Conservation (phyloP, 2,113 vertebrate genomes). For the Centropus unirufus region DNA sequence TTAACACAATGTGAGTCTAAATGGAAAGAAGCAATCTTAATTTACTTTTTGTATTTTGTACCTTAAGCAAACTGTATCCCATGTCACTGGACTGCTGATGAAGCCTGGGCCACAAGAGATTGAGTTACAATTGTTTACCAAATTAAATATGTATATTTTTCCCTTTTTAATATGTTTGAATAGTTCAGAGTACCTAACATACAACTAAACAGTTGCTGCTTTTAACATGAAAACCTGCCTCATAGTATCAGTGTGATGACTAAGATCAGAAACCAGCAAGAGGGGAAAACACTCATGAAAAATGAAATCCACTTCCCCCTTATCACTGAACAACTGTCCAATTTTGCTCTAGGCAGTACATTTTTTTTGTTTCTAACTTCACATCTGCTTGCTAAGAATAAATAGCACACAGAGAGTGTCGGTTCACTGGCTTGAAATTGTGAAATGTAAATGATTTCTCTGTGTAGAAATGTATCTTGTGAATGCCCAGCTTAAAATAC, state of each 20-base stretch:
- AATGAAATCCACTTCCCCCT: conserved; percentile 15
- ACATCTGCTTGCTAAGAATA: neutral
- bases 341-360: neutral
- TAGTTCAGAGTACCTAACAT: neutral
- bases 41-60: neutral
- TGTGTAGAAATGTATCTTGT: neutral
- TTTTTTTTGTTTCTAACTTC: neutral
- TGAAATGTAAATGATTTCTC: neutral
- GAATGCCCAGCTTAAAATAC: neutral
- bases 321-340: conserved; percentile 3
- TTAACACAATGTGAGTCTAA: neutral
- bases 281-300: conserved; percentile 1
- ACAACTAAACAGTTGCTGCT: conserved; percentile 14
- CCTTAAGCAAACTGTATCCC: neutral
- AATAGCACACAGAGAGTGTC: neutral
- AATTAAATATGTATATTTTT: neutral
- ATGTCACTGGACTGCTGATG: neutral
- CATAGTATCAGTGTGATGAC: neutral
- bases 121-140: neutral
- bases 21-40: neutral
- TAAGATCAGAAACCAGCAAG: conserved; percentile 5
- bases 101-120: neutral
- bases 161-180: neutral
- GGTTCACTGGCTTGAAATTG: neutral
- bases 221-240: neutral